phyloP scores from a whole-genome alignment of 2,113 vertebrate species.

The Alligator mississippiensis region DNA sequence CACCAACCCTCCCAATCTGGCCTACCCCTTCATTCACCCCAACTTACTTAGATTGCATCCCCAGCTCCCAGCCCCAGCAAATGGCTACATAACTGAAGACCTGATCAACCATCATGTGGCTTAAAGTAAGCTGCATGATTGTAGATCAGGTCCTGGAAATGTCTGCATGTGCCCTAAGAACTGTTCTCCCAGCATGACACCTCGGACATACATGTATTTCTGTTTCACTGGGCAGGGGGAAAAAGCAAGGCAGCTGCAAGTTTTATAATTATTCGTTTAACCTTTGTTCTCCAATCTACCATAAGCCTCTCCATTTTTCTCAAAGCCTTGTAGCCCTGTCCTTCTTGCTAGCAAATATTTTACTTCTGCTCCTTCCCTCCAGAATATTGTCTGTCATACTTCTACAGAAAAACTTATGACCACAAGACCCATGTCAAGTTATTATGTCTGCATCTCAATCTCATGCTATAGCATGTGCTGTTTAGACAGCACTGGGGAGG shows the following conservation, averaged over 20 bases:
- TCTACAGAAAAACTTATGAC: fast-evolving
- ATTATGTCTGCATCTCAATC: fast-evolving
- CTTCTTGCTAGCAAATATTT: neutral
- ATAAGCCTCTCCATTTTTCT: neutral
- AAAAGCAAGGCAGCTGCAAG: neutral
- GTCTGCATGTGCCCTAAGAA: neutral
- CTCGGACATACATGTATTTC: neutral
- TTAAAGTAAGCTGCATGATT: too few species aligned
- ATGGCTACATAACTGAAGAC: too few species aligned
- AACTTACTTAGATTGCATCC: too few species aligned
- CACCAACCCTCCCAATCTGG: neutral
- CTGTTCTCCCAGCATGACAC: neutral
- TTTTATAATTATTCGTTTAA: neutral
- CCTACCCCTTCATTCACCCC: neutral
- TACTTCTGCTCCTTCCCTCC: neutral
- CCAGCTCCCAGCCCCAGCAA: too few species aligned
- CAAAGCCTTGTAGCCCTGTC: neutral
- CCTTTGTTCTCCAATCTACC: neutral
- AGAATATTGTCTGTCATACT: neutral
- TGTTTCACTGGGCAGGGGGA: neutral
- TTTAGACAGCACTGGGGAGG: neutral
- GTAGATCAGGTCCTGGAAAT: too few species aligned
- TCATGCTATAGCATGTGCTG: neutral
- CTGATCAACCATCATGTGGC: too few species aligned
- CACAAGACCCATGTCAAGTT: neutral